phyloP scores from a whole-genome alignment of 2,888 invertebrate species.

The Masnerella sp. region DNA sequence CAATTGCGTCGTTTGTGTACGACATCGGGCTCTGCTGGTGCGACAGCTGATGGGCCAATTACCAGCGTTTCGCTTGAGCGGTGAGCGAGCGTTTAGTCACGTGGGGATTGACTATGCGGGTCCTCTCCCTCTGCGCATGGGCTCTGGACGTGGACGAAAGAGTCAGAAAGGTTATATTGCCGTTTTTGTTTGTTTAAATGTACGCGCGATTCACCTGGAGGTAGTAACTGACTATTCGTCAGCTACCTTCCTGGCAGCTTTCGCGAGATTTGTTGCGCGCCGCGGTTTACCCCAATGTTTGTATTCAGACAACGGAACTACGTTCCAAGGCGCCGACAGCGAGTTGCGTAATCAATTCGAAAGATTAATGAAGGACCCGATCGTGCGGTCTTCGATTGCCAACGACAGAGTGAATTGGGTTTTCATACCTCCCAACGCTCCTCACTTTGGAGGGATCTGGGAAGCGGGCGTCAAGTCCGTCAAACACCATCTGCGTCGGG shows the following conservation, averaged over 20 bases:
- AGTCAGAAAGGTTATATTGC: slow-evolving; percentile 3
- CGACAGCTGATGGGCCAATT: not conserved
- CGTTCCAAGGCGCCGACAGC: not conserved
- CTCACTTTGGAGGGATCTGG: not conserved
- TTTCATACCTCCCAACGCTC: not conserved
- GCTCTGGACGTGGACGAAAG: not conserved
- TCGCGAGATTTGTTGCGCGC: not conserved
- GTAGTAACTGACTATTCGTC: not conserved
- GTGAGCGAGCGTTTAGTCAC: not conserved
- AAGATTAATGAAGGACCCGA: not conserved
- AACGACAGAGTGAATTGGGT: not conserved
- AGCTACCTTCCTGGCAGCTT: not conserved
- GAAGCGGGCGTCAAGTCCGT: too few species aligned
- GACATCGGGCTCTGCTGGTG: not conserved
- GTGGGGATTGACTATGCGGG: slow-evolving; percentile 16
- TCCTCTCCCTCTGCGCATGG: not conserved
- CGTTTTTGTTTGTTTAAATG: not conserved
- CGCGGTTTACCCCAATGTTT: not conserved
- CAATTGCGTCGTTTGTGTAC: not conserved
- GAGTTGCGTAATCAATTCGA: not conserved
- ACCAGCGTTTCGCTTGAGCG: not conserved
- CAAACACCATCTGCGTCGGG: not conserved
- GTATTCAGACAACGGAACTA: not conserved
- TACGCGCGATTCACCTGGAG: not conserved
- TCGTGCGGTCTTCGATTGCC: not conserved